Evolutionary conservation across 2,888 invertebrate genomes (phyloP), one percentile per base, ranked within the genome.

Genomic region (Dasysyrphus albostriatus): DNA sequence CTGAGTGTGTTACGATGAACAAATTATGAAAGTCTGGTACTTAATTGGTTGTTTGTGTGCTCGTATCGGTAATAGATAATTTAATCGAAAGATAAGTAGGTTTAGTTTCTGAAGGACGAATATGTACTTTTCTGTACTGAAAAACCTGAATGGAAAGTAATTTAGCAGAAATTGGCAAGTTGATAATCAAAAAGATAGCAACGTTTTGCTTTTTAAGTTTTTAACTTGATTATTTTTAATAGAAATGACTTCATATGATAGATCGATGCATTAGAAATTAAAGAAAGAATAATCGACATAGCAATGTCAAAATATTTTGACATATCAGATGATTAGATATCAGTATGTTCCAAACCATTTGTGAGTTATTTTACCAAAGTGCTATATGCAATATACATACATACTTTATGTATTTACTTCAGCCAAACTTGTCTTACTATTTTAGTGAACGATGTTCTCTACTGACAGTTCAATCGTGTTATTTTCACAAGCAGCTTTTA

Each of bases 11-110:
- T 58, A 29, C 19, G 39, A 29, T 19, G 56, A 24, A 42, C 32
- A 51, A 69, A 69, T 69, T 29, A 69, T 69, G 24, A 39, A 54
- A 49, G 54, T 54, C 10, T 39, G 29, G 8, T 37, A 54, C 24
- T 54, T 69, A 39, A 39, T 37, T 51, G 19, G 0, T 6, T 65
- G 4, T 65, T 69, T 69, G 24, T 69, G 14, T 39, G 32, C 16
- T 24, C 3, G 37, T 51, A 39, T 54, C 54, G 54, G 42, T 39
- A 24, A 12, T 14, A 67, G 54, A 54, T 42, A 39, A 39, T 32
- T 39, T 42, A 54, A 69, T 54, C 54, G 37, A 16, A 39, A 51
- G 69, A 69, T 69, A 69, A 54, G 54, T 39, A 29, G 39, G 24
- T 69, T 54, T 54, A 51, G 14, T 54, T 69, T 69, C 4, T 49